Evolutionary conservation across 2,113 vertebrate genomes (phyloP).

Genomic region (Mesoclemmys tuberculata): DNA sequence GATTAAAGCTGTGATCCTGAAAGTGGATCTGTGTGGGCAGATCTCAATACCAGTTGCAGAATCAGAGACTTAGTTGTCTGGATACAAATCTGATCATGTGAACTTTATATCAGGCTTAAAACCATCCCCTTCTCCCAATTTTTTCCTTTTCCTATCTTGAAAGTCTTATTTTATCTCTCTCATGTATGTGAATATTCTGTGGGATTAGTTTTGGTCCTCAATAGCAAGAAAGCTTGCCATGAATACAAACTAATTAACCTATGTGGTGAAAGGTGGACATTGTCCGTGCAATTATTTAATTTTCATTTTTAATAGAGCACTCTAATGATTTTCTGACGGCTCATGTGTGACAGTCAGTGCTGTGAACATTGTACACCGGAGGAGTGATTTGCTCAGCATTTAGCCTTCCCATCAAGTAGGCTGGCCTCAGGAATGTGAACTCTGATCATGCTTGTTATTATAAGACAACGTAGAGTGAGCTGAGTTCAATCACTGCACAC

Average conservation of each 20-base stretch:
- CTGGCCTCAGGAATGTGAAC: neutral
- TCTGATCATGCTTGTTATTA: neutral
- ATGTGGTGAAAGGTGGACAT: neutral
- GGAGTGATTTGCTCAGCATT: neutral
- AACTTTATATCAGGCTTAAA: fast-evolving
- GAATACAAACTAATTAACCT: neutral
- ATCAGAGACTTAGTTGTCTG: neutral
- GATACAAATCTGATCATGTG: neutral
- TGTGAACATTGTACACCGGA: neutral
- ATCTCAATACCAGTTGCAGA: neutral
- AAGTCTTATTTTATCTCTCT: neutral
- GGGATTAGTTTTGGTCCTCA: neutral
- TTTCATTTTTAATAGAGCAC: neutral
- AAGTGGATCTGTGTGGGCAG: neutral
- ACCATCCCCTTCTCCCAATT: too few relatives aligned
- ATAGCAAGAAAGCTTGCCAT: neutral
- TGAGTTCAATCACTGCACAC: neutral
- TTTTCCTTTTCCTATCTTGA: neutral
- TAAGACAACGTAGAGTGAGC: neutral
- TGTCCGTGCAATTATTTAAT: neutral
- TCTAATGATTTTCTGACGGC: neutral
- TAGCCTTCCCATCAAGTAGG: neutral
- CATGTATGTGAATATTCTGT: neutral
- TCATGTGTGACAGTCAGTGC: neutral
- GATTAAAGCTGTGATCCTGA: neutral